A percentile compares a stretch with the other conserved stretches of the same genome.
phyloP scores from a whole-genome alignment of 2,113 vertebrate species.

The Corythoichthys haematopterus region DNA sequence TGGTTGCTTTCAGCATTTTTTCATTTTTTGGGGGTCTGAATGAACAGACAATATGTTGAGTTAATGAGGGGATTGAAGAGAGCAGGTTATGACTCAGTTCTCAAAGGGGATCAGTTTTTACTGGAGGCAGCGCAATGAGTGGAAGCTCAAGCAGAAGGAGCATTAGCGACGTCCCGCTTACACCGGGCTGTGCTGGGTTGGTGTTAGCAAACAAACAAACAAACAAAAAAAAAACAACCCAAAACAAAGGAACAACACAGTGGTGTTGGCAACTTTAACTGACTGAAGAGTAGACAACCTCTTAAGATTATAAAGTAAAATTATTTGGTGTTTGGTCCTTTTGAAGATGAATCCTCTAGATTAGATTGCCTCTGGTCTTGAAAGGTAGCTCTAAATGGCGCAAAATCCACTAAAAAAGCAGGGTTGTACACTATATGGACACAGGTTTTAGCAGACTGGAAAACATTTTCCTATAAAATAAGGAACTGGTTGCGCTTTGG shows the following conservation, averaged over 20 bases:
- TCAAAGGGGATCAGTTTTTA: conserved; percentile 64
- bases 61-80: conserved; percentile 30
- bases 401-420: not conserved
- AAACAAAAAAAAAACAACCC: not conserved
- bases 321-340: not conserved
- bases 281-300: conserved; percentile 72
- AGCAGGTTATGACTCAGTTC: conserved; percentile 63
- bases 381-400: not conserved
- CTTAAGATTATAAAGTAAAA: conserved; percentile 7
- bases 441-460: not conserved
- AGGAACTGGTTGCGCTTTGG: not conserved
- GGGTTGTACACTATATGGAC: conserved; percentile 1
- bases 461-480: not conserved
- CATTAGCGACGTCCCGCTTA: conserved; percentile 50
- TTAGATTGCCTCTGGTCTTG: not conserved
- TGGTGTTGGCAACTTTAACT: conserved; percentile 70
- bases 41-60: conserved; percentile 42
- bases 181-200: conserved; percentile 38
- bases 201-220: conserved; percentile 46
- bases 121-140: conserved; percentile 40
- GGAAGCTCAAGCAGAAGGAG: conserved; percentile 63
- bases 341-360: not conserved
- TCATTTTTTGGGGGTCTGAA: conserved; percentile 17
- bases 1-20: conserved; percentile 36
- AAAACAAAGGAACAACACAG: conserved; percentile 48